Conservation (phyloP, 1,140 invertebrate species). For the Neocloeon triangulifer region DNA sequence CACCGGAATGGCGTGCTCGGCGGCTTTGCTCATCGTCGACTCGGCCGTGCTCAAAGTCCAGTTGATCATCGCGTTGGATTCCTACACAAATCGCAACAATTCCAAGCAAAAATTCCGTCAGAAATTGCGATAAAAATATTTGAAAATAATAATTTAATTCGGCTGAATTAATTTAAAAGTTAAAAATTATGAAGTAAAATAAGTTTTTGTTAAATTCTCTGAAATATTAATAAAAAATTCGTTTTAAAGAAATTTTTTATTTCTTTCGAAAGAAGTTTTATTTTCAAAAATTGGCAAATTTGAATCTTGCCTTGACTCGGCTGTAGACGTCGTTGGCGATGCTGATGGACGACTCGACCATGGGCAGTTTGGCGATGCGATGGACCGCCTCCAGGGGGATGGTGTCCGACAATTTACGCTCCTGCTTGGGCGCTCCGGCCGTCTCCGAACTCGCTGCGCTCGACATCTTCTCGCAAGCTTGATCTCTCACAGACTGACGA, state of each 20-base stretch:
- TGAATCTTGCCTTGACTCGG: constrained; percentile 44
- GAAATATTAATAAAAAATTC: too few relatives aligned
- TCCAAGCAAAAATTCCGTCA: too few relatives aligned
- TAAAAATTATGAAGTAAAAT: background rate
- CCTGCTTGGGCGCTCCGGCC: too few relatives aligned
- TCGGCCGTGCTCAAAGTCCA: constrained; percentile 53
- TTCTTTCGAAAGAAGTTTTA: background rate
- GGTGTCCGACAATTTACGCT: too few relatives aligned
- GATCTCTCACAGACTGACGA: too few relatives aligned
- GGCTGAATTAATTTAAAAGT: background rate
- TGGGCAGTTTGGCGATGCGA: constrained; percentile 40
- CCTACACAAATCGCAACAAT: constrained; percentile 19
- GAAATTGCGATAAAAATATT: constrained; percentile 2
- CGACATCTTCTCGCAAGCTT: too few relatives aligned
- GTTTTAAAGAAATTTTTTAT: too few relatives aligned
- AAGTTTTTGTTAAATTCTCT: background rate
- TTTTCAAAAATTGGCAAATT: too few relatives aligned
- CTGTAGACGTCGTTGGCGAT: constrained; percentile 42
- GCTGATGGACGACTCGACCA: constrained; percentile 42
- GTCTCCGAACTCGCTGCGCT: too few relatives aligned
- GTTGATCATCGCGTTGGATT: constrained; percentile 37
- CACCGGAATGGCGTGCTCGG: constrained; percentile 38
- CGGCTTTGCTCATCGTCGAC: constrained; percentile 33
- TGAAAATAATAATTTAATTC: constrained; percentile 7
- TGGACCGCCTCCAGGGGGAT: constrained; percentile 36